Percentiles rank a stretch among this genome's conserved stretches.
Evolutionary conservation across 2,113 vertebrate genomes (phyloP).

Genomic region (Apteryx mantelli): DNA sequence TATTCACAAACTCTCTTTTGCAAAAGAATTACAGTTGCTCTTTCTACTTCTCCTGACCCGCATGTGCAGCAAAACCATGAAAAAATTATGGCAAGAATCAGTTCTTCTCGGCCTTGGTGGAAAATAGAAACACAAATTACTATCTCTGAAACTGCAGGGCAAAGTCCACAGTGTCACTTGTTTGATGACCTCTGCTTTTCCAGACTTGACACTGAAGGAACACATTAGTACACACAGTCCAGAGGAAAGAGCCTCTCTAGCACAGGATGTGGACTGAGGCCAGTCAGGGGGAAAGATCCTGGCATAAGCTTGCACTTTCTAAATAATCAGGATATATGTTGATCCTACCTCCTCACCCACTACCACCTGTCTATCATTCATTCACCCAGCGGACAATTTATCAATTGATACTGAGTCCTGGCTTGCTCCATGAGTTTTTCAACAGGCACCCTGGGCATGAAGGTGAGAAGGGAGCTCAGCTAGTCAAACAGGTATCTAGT

Average conservation of each 20-base stretch:
- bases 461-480: not conserved
- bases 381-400: not conserved
- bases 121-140: not conserved
- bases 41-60: not conserved
- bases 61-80: not conserved
- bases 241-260: too few relatives aligned
- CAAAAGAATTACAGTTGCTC: not conserved
- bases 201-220: not conserved
- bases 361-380: not conserved
- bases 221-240: not conserved
- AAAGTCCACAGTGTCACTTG: not conserved
- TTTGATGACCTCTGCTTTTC: not conserved
- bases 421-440: not conserved
- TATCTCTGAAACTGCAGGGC: not conserved
- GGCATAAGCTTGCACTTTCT: not conserved
- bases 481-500: not conserved
- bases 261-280: too few relatives aligned
- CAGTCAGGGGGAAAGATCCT: too few relatives aligned
- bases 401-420: not conserved
- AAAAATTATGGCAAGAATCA: not conserved
- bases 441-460: not conserved
- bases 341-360: not conserved
- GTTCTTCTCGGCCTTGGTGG: not conserved
- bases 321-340: not conserved
- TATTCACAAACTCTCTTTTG: not conserved